A percentile compares a stretch with the other conserved stretches of the same genome.
Conservation (phyloP, 2,888 invertebrate species). For the Dugesia japonica region DNA sequence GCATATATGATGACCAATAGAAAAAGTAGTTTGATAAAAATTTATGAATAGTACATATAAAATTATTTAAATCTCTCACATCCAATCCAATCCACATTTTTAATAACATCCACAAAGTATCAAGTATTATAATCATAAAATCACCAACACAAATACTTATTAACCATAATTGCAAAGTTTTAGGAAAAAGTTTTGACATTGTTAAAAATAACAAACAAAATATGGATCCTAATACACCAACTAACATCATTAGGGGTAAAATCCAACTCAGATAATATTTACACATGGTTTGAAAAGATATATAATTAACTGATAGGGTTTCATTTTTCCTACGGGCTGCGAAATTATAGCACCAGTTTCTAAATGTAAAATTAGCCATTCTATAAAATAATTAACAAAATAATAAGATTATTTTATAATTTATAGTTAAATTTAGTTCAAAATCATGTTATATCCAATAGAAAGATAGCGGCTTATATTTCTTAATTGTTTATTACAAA, state of each 20-base stretch:
- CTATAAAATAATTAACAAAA: background rate
- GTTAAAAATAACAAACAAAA: constrained; percentile 34
- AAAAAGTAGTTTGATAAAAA: constrained; percentile 35
- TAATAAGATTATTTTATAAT: background rate
- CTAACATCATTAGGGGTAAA: constrained; percentile 27
- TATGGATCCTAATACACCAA: constrained; percentile 28
- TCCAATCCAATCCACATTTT: constrained; percentile 32
- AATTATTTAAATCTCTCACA: constrained; percentile 22
- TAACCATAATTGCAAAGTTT: constrained; percentile 33
- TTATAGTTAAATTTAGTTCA: background rate
- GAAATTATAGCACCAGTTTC: background rate
- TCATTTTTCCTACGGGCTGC: background rate
- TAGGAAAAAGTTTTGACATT: constrained; percentile 34
- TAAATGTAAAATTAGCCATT: background rate
- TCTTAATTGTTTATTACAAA: background rate
- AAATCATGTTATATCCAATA: background rate
- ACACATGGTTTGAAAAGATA: background rate
- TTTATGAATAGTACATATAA: constrained; percentile 26
- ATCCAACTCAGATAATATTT: constrained; percentile 35
- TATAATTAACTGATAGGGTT: background rate
- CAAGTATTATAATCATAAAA: constrained; percentile 34
- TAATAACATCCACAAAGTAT: constrained; percentile 30
- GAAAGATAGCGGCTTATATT: background rate
- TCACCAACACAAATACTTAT: constrained; percentile 35
- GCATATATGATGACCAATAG: constrained; percentile 36